Conservation (phyloP, 2,888 invertebrate genomes). For the Congeria kusceri region DNA sequence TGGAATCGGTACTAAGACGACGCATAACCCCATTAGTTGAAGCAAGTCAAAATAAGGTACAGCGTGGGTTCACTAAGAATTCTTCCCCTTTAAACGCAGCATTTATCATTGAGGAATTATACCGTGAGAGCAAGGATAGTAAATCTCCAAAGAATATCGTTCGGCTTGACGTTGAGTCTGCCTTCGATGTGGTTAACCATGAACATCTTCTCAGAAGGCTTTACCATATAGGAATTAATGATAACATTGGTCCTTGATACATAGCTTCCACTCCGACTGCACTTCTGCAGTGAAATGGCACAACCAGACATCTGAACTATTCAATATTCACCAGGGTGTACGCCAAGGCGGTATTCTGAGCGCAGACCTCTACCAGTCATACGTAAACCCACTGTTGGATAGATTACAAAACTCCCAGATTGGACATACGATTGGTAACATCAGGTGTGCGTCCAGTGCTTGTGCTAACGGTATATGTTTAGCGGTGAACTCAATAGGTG, state of each 20-base stretch:
- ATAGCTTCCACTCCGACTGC: conserved; percentile 2
- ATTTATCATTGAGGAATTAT: conserved; percentile 10
- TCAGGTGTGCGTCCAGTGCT: conserved; percentile 8
- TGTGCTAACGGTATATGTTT: conserved; percentile 25
- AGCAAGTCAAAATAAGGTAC: not conserved
- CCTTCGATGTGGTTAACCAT: conserved; percentile 22
- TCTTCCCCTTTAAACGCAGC: conserved; percentile 32
- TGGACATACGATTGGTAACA: conserved; percentile 12
- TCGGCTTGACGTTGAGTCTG: conserved; percentile 4
- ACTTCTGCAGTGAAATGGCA: conserved; percentile 9
- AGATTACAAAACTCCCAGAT: not conserved
- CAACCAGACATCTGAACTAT: not conserved
- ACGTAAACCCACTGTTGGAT: conserved; percentile 7
- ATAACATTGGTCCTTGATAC: conserved; percentile 7
- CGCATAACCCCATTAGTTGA: not conserved
- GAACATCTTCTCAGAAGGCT: not conserved
- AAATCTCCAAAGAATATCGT: not conserved
- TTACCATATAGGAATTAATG: conserved; percentile 8
- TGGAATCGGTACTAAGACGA: conserved; percentile 20
- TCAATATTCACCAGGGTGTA: conserved; percentile 15
- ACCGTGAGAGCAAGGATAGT: conserved; percentile 6
- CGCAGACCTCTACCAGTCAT: conserved; percentile 17
- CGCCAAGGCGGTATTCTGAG: conserved; percentile 25
- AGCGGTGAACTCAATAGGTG: not conserved
- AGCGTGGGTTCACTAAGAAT: conserved; percentile 24